Percentiles rank a stretch among this genome's conserved stretches.
Conservation (phyloP, 2,888 invertebrate genomes). For the Melanchra persicariae region DNA sequence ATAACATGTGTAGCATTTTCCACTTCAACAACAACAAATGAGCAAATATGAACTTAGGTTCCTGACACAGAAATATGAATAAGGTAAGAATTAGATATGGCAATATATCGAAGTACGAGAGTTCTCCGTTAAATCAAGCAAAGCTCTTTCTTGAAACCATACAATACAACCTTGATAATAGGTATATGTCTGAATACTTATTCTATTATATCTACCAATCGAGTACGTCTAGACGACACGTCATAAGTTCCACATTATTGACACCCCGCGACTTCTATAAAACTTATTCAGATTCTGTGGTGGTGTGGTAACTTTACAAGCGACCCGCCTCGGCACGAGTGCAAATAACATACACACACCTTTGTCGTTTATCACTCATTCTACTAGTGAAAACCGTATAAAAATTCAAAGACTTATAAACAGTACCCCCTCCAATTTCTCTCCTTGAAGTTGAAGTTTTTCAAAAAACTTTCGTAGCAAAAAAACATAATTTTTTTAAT, state of each 20-base stretch:
- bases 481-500: no score
- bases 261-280: conserved; percentile 2
- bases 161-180: neutral
- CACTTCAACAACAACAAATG: conserved; percentile 16
- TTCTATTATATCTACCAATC: neutral
- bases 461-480: no score
- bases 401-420: no score
- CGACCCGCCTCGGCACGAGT: no score
- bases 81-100: neutral
- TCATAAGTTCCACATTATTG: conserved; percentile 9
- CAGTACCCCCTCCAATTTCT: no score
- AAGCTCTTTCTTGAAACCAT: neutral
- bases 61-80: conserved; percentile 3
- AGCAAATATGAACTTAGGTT: conserved; percentile 1
- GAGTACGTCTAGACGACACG: conserved; percentile 29
- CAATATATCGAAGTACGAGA: no score
- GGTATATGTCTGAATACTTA: neutral
- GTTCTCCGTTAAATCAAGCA: neutral
- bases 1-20: conserved; percentile 38
- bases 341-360: no score
- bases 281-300: conserved; percentile 23
- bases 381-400: no score
- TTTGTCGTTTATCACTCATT: no score
- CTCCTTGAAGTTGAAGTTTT: no score
- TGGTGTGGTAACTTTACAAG: no score